Percentiles rank a stretch among this genome's conserved stretches.
These are phyloP conservation scores for Macaria liturata DNA, from an alignment of 2,888 invertebrate genomes.

Conservation along the genomic window DNA sequence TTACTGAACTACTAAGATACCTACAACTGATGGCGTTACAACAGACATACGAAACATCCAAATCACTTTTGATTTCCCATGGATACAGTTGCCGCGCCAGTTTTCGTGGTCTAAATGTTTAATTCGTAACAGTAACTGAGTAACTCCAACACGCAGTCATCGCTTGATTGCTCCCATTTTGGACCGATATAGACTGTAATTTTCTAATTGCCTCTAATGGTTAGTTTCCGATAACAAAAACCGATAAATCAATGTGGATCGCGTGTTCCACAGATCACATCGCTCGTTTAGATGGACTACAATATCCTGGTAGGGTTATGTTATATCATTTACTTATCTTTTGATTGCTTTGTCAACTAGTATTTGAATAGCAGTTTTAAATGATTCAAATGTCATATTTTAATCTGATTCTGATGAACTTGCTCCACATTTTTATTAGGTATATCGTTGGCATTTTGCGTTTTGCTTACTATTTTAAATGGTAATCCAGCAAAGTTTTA, in stretches of 20 bases:
- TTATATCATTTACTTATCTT: neutral
- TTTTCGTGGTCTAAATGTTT: conserved; percentile 20
- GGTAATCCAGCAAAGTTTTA: too few species aligned
- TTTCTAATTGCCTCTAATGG: conserved; percentile 37
- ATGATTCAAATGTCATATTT: neutral
- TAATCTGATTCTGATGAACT: neutral
- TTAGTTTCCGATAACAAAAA: conserved; percentile 36
- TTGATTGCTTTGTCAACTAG: too few species aligned
- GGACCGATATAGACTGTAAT: conserved; percentile 33
- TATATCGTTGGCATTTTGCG: too few species aligned
- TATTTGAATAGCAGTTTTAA: neutral
- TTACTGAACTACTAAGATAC: too few species aligned
- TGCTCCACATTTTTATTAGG: too few species aligned
- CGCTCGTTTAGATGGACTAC: conserved; percentile 10
- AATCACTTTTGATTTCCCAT: conserved; percentile 8
- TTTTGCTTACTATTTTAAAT: too few species aligned
- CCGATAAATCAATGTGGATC: conserved; percentile 37
- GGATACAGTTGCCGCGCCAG: conserved; percentile 10
- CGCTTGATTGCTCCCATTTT: conserved; percentile 33
- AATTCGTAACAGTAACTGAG: conserved; percentile 29
- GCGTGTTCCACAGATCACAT: conserved; percentile 33
- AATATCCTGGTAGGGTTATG: conserved; percentile 3
- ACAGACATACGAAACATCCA: neutral
- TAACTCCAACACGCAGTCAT: conserved; percentile 24
- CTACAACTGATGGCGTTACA: neutral